A percentile compares a stretch with the other conserved stretches of the same genome.
These are phyloP conservation scores for Scatophagus argus DNA, from an alignment of 2,113 vertebrate genomes.

Conservation along the genomic window DNA sequence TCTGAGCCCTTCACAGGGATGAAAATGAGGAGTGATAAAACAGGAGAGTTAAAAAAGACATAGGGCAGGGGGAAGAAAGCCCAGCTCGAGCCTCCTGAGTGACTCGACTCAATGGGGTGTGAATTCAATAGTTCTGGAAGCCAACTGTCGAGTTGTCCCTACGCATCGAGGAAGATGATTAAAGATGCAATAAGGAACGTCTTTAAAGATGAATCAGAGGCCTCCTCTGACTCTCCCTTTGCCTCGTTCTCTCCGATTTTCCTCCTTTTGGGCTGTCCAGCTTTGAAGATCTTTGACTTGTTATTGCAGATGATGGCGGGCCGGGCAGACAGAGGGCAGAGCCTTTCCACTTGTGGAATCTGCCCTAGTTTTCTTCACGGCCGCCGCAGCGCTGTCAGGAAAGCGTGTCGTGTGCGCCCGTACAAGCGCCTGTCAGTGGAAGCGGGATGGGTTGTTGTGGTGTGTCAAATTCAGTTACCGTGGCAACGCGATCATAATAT, in stretches of 20 bases:
- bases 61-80: conserved; percentile 40
- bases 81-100: conserved; percentile 31
- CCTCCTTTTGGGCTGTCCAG: conserved; percentile 4
- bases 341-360: conserved; percentile 40
- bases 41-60: conserved; percentile 46
- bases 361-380: not conserved
- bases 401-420: not conserved
- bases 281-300: conserved; percentile 59
- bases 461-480: conserved; percentile 41
- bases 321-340: conserved; percentile 17
- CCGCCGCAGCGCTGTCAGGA: conserved; percentile 6
- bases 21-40: conserved; percentile 56
- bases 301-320: conserved; percentile 39
- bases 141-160: conserved; percentile 51
- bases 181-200: conserved; percentile 74
- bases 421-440: not conserved
- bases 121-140: conserved; percentile 70
- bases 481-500: conserved; percentile 16
- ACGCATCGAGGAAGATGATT: conserved; percentile 62
- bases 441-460: not conserved
- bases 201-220: conserved; percentile 80
- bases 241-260: not conserved
- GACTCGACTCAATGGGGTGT: conserved; percentile 50
- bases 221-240: conserved; percentile 22
- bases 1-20: conserved; percentile 3